phyloP scores from a whole-genome alignment of 1,140 invertebrate genomes.

The Orius insidiosus region DNA sequence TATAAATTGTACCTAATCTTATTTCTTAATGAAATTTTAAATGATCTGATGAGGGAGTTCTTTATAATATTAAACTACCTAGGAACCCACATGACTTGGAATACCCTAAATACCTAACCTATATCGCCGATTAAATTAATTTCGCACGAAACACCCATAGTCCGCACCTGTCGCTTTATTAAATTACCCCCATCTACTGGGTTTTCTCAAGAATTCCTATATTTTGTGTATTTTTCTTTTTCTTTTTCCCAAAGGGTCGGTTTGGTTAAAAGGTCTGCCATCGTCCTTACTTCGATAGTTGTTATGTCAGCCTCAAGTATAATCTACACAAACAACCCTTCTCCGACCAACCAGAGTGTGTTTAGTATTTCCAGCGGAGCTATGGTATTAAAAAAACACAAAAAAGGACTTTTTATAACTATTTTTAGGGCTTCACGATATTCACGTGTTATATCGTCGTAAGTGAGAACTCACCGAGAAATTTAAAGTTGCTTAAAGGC shows the following conservation, averaged over 20 bases:
- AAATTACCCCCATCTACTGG: too few species aligned
- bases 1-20: too few species aligned
- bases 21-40: too few species aligned
- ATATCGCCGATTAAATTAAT: too few species aligned
- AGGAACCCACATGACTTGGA: too few species aligned
- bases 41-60: too few species aligned
- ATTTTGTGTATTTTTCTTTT: neutral
- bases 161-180: too few species aligned
- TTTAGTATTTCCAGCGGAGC: slow-evolving; percentile 37
- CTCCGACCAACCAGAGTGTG: slow-evolving; percentile 35
- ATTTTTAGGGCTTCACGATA: slow-evolving; percentile 29
- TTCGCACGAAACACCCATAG: too few species aligned
- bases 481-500: slow-evolving; percentile 19
- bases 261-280: slow-evolving; percentile 36
- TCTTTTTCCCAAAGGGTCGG: slow-evolving; percentile 34
- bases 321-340: slow-evolving; percentile 38
- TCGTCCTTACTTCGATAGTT: slow-evolving; percentile 35
- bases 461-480: slow-evolving; percentile 25
- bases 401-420: slow-evolving; percentile 25
- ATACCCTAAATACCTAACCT: too few species aligned
- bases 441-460: slow-evolving; percentile 31
- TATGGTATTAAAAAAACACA: slow-evolving; percentile 27
- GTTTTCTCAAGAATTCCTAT: neutral
- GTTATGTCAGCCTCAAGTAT: slow-evolving; percentile 37
- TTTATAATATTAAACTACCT: too few species aligned